Base-by-base conservation (phyloP, 2,888 invertebrate species). In the Pomacea canaliculata region DNA sequence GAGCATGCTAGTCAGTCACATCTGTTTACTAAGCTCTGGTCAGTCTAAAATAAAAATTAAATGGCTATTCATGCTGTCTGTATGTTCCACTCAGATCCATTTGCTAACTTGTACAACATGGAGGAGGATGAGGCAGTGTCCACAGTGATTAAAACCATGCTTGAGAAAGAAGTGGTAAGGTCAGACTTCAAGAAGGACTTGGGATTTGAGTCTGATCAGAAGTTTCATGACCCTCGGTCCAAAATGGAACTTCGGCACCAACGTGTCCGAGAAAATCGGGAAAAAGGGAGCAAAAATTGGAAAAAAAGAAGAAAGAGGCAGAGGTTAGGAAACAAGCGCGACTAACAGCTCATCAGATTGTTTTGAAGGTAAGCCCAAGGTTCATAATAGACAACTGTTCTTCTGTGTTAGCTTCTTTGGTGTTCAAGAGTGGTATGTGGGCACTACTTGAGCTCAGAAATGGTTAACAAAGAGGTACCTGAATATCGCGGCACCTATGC, bases 221-320 rank as follows among this genome's bases (percentile, higher is more conserved):
- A 77, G 65, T 78, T 82, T 70, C 80, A 81, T 59, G 89, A 90
- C 75, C 89, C 89, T 8, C 81, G 86, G 46, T 84, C 83, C 19
- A 90, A 90, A 81, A 90, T 90, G 89, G 85, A 88, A 73, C 81
- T 90, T 18, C 78, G 90, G 51, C 89, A 90, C 73, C 82, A 88
- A 73, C 88, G 89, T 87, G 90, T 90, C 65, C 90, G 87, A 78
- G 89, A 89, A 78, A 90, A 90, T 78, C 80, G 89, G 37, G 86
- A 89, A 78, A 88, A 86, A 71, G 88, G 71, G 83, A 86, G 72
- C 80, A 80, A 59, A 88, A 89, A 49, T 70, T 87, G 60, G 82
- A 85, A 51, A 82, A 78, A 68, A 83, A 77, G 75, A 79, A 81
- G 48, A 80, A 80, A 73, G 86, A 86, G 51, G 80, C 80, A 46